Conservation (phyloP, 1,140 invertebrate species). For the Platyscapa corneri region DNA sequence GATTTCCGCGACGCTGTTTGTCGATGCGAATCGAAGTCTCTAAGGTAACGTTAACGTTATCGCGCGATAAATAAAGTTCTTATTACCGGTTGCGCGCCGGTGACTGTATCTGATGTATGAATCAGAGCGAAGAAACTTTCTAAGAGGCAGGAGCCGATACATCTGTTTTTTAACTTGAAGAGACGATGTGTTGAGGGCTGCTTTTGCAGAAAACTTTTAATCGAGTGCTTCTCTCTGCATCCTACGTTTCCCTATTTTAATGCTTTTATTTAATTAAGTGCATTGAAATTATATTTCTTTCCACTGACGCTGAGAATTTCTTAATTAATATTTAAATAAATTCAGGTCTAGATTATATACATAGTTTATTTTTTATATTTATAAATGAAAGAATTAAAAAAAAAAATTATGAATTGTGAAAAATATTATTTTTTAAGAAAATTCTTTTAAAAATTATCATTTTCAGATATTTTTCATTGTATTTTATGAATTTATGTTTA, state of each 20-base stretch:
- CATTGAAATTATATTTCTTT: background rate
- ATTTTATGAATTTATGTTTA: too few species aligned
- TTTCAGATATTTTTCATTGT: too few species aligned
- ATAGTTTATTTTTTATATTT: too few species aligned
- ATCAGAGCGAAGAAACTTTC: background rate
- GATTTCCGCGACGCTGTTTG: background rate
- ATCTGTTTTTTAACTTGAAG: too few species aligned
- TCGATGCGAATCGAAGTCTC: background rate
- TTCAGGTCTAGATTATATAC: too few species aligned
- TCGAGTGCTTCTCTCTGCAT: background rate
- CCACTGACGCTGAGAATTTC: too few species aligned
- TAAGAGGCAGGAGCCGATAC: background rate
- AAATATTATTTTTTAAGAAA: too few species aligned
- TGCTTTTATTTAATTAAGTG: background rate
- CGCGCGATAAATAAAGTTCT: background rate
- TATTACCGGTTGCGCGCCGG: background rate
- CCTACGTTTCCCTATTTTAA: background rate
- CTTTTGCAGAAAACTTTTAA: background rate
- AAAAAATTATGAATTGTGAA: too few species aligned
- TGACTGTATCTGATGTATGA: background rate
- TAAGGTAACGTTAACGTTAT: background rate
- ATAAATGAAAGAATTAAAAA: too few species aligned
- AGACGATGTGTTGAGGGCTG: background rate
- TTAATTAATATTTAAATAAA: too few species aligned
- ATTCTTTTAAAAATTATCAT: too few species aligned